These are phyloP conservation scores for Spialia ferax DNA, from an alignment of 2,888 invertebrate species.

Conservation along the genomic window DNA sequence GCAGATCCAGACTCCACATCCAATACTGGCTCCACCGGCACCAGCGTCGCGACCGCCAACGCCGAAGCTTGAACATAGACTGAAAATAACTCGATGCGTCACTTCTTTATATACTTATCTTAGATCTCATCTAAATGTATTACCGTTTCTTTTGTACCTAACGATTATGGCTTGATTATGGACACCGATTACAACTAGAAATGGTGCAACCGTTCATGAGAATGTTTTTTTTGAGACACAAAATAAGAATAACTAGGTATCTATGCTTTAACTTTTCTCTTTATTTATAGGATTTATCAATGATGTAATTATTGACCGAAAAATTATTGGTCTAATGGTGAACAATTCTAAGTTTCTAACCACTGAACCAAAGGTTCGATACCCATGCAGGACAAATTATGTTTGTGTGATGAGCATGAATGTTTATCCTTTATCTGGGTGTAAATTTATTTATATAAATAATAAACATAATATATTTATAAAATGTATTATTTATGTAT, in stretches of 20 bases:
- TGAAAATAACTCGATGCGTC: conserved; percentile 8
- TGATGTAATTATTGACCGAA: too few species aligned
- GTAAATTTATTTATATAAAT: too few species aligned
- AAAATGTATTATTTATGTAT: too few species aligned
- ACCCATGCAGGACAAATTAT: too few species aligned
- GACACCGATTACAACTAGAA: conserved; percentile 33
- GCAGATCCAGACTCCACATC: conserved; percentile 86
- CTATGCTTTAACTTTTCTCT: background rate
- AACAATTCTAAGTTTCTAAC: too few species aligned
- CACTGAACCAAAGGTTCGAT: too few species aligned
- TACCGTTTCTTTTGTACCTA: conserved; percentile 16
- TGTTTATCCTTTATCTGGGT: too few species aligned
- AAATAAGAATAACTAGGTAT: background rate
- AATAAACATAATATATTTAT: too few species aligned
- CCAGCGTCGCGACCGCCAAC: conserved; percentile 73
- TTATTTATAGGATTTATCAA: background rate
- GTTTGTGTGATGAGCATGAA: too few species aligned
- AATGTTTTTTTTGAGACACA: background rate
- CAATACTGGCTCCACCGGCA: conserved; percentile 60
- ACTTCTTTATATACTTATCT: conserved; percentile 4
- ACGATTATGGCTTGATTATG: conserved; percentile 26
- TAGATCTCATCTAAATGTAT: background rate
- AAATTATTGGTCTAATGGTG: too few species aligned
- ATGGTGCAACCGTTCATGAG: conserved; percentile 34
- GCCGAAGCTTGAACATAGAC: conserved; percentile 60